Evolutionary conservation across 2,113 vertebrate species (phyloP).

Genomic region (Apodemus speciosus): DNA sequence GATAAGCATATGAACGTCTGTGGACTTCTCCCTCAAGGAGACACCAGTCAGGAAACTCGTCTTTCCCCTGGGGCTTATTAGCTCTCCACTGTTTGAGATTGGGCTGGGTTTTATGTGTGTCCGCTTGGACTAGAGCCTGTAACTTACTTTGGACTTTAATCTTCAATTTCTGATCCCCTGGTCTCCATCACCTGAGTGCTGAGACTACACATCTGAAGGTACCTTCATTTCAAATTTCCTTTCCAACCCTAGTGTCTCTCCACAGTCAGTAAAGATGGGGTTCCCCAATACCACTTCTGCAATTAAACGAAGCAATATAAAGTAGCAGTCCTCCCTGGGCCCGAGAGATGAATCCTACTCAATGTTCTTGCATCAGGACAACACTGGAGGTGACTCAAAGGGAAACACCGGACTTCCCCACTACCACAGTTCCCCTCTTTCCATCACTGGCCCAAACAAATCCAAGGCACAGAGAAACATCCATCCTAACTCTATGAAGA

Average conservation of each 20-base stretch:
- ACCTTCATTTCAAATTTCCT: neutral
- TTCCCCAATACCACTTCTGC: constrained; percentile 21
- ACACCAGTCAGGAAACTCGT: neutral
- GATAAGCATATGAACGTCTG: neutral
- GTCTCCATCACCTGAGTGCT: neutral
- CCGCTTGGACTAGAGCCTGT: neutral
- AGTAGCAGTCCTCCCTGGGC: constrained; percentile 27
- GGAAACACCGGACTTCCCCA: neutral
- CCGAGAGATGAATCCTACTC: constrained; percentile 11
- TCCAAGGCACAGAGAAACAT: neutral
- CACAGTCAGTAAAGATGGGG: constrained; percentile 36
- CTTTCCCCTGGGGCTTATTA: neutral
- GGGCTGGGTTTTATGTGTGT: neutral
- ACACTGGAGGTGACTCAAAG: neutral
- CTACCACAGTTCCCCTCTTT: neutral
- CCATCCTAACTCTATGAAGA: neutral
- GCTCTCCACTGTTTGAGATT: neutral
- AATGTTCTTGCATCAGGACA: neutral
- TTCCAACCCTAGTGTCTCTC: neutral
- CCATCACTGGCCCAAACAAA: neutral
- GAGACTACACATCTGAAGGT: neutral
- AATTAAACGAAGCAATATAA: constrained; percentile 52
- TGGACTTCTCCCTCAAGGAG: neutral
- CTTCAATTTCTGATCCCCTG: neutral
- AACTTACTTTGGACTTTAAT: neutral